phyloP scores from a whole-genome alignment of 2,797 vertebrate genomes.

The Lemur catta region DNA sequence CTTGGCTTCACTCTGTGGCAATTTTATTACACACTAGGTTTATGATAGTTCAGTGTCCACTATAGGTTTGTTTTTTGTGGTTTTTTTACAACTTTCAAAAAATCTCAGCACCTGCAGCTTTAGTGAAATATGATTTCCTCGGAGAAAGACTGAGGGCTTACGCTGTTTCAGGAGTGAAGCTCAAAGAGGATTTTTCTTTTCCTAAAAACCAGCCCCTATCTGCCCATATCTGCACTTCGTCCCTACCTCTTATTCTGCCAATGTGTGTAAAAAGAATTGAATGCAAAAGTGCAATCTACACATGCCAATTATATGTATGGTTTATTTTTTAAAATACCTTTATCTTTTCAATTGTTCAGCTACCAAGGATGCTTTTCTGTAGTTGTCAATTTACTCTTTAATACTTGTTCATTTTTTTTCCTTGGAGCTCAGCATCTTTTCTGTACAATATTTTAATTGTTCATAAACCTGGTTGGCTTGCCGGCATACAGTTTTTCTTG shows the following conservation, averaged over 20 bases:
- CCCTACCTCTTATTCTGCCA: background rate
- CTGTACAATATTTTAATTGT: conserved; percentile 52
- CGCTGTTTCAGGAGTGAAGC: conserved; percentile 42
- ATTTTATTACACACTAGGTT: conserved; percentile 40
- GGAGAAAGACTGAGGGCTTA: conserved; percentile 40
- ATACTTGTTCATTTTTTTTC: background rate
- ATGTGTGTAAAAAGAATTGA: conserved; percentile 30
- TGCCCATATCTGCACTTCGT: background rate
- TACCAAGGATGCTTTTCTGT: conserved; percentile 6
- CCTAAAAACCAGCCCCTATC: background rate
- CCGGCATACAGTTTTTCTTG: background rate
- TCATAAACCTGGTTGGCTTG: conserved; percentile 32
- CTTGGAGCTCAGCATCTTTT: conserved; percentile 10
- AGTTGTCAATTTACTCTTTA: background rate
- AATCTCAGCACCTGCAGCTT: conserved; percentile 78
- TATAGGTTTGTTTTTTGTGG: conserved; percentile 9
- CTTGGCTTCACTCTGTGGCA: conserved; percentile 71
- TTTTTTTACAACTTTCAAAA: conserved; percentile 74
- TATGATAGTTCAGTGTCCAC: conserved; percentile 65
- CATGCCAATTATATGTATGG: background rate
- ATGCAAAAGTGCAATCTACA: background rate
- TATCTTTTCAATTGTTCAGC: background rate
- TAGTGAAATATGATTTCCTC: conserved; percentile 60
- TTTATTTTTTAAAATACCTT: background rate
- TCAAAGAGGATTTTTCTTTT: background rate